Evolutionary conservation across 2,797 vertebrate genomes (phyloP), one percentile per base, ranked within the genome.

Genomic region (Hipposideros larvatus): DNA sequence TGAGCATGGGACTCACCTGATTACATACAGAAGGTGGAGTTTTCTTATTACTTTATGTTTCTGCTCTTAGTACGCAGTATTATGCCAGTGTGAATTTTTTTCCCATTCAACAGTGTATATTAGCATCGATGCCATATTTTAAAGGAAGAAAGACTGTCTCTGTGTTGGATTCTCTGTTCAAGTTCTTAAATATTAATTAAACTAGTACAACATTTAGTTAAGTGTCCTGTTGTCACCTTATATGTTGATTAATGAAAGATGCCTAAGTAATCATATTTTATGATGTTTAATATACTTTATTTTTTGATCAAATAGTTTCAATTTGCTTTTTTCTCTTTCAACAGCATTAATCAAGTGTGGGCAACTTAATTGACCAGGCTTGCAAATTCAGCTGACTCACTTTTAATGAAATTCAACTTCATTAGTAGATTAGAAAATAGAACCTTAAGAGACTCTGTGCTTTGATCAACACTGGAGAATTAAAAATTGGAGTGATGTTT

Each of bases 401-500:
- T 82, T 94, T 97, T 75, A 93, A 86, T 91, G 59, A 94, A 90
- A 71, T 87, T 78, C 7, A 18, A 53, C 37, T 88, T 96, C 51
- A 63, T 88, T 92, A 83, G 59, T 63, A 92, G 41, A 57, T 95
- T 87, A 48, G 79, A 55, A 41, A 91, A 77, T 84, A 91, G 22
- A 48, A 89, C 28, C 59, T 79, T 93, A 71, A 87, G 43, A 87
- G 51, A 61, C 22, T 88, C 22, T 84, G 4, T 65, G 11, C 87
- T 95, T 94, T 97, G 68, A 89, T 88, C 16, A 95, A 74, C 18
- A 93, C 46, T 34, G 84, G 75, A 61, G 51, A 96, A 75, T 79
- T 87, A 82, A 77, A 79, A 85, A 57, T 61, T 75, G 15, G 21
- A 82, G 51, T 46, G 28, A 37, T 86, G 5, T 53, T 94, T 77